Evolutionary conservation across 2,797 vertebrate genomes (phyloP), one percentile per base, ranked within the genome.

Genomic region (Arremon aurantiirostris): DNA sequence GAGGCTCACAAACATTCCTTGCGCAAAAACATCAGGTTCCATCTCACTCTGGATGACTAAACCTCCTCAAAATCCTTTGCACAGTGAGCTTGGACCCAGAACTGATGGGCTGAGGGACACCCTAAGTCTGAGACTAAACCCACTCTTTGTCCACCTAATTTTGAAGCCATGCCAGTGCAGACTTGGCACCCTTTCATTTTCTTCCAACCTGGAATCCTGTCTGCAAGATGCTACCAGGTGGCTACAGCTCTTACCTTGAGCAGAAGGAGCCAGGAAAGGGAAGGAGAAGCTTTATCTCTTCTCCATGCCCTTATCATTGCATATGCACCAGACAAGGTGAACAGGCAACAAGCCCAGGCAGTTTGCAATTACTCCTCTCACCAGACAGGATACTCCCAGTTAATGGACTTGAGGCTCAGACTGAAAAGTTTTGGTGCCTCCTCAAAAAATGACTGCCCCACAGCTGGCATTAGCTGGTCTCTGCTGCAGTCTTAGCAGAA

Each of bases 191-290:
- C 34, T 6, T 59, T 42, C 35, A 6, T 42, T 55, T 82, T 86
- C 57, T 81, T 59, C 16, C 55, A 78, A 41, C 20, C 27, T 53
- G 6, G n/a, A 94, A 77, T 60, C 46, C 19, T 91, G n/a, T 49
- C n/a, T 21, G 13, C 32, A 71, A 72, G 61, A 32, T 35, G n/a
- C 61, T 42, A 42, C n/a, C 14, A 49, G 50, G 35, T 27, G 71
- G 55, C 35, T 75, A 34, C 37, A 35, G 49, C 50, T 66, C 87
- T 77, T 64, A 91, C 85, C 90, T 84, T 26, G 55, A 90, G 82
- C 73, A 91, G 49, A n/a, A 73, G 65, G 49, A 89, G 72, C n/a
- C 68, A 75, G n/a, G 35, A 55, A 64, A 85, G 68, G 27, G 28
- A 89, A 93, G 56, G 14, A 94, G 32, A 47, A 85, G 72, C 27